Conservation (phyloP, 2,888 invertebrate genomes). For the Campoplex capitator region DNA sequence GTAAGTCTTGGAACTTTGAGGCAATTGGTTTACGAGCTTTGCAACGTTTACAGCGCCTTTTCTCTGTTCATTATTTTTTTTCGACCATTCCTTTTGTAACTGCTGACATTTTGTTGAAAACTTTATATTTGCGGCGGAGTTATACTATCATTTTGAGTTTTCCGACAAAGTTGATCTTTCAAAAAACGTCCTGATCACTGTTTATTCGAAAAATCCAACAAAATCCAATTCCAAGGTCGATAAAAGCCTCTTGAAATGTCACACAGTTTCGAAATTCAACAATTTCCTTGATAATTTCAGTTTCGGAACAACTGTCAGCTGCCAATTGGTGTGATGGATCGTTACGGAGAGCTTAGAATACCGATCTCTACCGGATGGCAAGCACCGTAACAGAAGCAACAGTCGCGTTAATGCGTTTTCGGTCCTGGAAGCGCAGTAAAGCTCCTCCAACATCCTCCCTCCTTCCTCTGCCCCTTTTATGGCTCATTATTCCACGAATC, state of each 20-base stretch:
- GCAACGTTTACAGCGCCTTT: background rate
- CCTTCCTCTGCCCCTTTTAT: slow-evolving; percentile 72
- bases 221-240: background rate
- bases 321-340: slow-evolving; percentile 9
- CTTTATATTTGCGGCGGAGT: background rate
- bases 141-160: background rate
- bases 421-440: slow-evolving; percentile 76
- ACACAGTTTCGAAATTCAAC: background rate
- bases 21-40: slow-evolving; percentile 56
- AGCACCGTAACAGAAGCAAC: slow-evolving; percentile 63
- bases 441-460: slow-evolving; percentile 52
- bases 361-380: slow-evolving; percentile 64
- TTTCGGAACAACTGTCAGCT: background rate
- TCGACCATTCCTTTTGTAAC: background rate
- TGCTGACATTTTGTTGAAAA: background rate
- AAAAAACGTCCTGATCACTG: too few species aligned
- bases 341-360: slow-evolving; percentile 21
- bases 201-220: too few species aligned
- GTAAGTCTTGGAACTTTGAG: slow-evolving; percentile 38
- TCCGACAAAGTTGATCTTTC: too few species aligned
- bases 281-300: background rate
- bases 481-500: slow-evolving; percentile 77
- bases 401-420: slow-evolving; percentile 75
- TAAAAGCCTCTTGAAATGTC: background rate
- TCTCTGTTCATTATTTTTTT: background rate